Conservation (phyloP, 2,797 vertebrate genomes). For the Sternotherus odoratus region DNA sequence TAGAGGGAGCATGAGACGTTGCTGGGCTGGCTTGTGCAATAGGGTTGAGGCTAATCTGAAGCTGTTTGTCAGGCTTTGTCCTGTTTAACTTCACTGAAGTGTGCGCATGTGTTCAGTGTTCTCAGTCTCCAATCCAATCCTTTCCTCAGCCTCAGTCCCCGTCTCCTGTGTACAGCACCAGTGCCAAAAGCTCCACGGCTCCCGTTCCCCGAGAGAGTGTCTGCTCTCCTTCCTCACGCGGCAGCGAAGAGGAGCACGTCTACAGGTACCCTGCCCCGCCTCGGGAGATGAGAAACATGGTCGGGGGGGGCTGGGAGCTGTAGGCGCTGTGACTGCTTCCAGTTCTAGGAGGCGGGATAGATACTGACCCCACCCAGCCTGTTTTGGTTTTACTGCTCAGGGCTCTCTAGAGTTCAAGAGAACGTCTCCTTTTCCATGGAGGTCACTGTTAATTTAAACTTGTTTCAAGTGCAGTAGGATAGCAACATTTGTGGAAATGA, state of each 20-base stretch:
- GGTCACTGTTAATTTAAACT: neutral
- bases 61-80: neutral
- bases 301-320: neutral
- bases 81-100: neutral
- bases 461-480: neutral
- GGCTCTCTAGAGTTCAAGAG: neutral
- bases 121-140: constrained; percentile 10
- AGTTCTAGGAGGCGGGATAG: neutral
- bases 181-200: constrained; percentile 83
- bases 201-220: constrained; percentile 85
- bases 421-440: neutral
- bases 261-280: constrained; percentile 87
- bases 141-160: constrained; percentile 79
- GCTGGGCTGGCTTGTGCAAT: neutral
- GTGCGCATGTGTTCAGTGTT: neutral
- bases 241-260: constrained; percentile 95
- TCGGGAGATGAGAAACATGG: neutral
- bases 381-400: neutral
- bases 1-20: constrained; percentile 16
- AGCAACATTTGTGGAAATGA: neutral
- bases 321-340: neutral
- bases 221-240: constrained; percentile 82
- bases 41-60: neutral
- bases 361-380: neutral
- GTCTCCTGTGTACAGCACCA: constrained; percentile 79